Evolutionary conservation across 2,113 vertebrate species (phyloP), one percentile per base, ranked within the genome.

Genomic region (Pelmatolapia mariae): DNA sequence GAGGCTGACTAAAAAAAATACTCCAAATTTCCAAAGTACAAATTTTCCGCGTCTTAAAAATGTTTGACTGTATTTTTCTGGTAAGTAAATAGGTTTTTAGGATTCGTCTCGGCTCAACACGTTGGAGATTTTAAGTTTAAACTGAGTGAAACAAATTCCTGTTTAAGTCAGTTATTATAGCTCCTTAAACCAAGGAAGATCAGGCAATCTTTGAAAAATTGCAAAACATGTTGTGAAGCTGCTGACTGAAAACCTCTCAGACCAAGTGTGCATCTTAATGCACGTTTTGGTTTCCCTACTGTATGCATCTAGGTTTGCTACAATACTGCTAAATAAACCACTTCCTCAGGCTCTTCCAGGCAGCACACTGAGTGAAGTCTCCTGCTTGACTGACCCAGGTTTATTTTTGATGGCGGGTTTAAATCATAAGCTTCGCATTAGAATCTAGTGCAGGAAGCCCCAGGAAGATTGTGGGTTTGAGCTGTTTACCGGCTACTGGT

Each of bases 281-380:
- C 87, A 76, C 8, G 4, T 63, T 15, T 82, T 80, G 63, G 86
- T 82, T 88, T 52, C 84, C 43, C 29, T 54, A 54, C 82, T 57
- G 24, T 50, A 19, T 78, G 84, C 81, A 66, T 85, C 63, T 78
- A 81, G 82, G 78, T 87, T 80, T 83, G 84, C 80, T 83, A 31
- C 45, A 5, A 31, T 83, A 80, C 61, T 87, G 85, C 92, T 89
- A 40, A 73, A 56, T 19, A 56, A 92, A 92, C 92, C 92, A 92
- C 92, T 86, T 93, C 92, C 92, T 93, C 36, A 10, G 22, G 13
- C 54, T 76, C 81, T 47, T n/a, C 54, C 76, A 29, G 50, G 54
- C 7, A 73, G 54, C 63, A 36, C 63, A 19, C 5, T 10, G 45
- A 29, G 16, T 73, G 8, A 79, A 61, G 31, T 22, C 31, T 83